phyloP scores from a whole-genome alignment of 2,113 vertebrate species.

The Corythornis madagascariensis region DNA sequence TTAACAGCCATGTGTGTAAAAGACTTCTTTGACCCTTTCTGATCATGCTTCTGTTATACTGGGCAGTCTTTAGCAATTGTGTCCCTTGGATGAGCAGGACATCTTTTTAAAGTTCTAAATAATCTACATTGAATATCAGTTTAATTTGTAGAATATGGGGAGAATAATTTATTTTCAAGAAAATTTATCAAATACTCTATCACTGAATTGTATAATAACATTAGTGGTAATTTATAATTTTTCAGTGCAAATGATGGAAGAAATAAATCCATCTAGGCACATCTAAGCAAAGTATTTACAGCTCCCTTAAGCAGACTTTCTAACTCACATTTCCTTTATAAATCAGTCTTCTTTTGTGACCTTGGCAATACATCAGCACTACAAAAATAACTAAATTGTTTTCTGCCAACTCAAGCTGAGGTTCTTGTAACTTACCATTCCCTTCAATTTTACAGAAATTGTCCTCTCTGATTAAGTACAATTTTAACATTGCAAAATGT shows the following conservation, averaged over 20 bases:
- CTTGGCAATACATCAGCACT: conserved; percentile 5
- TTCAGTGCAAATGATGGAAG: conserved; percentile 13
- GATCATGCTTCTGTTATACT: background rate
- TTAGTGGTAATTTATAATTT: conserved; percentile 38
- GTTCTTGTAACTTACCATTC: conserved; percentile 22
- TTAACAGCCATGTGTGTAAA: background rate
- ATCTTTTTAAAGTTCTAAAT: background rate
- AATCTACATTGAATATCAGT: background rate
- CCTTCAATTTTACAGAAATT: conserved; percentile 32
- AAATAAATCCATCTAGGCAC: conserved; percentile 55
- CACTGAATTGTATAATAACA: conserved; percentile 27
- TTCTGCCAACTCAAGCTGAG: conserved; percentile 15
- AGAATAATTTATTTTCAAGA: conserved; percentile 3
- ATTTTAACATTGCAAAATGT: background rate
- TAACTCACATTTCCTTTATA: conserved; percentile 19
- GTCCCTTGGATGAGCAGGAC: background rate
- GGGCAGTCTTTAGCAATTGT: background rate
- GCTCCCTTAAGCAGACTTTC: conserved; percentile 26
- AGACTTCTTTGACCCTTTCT: background rate
- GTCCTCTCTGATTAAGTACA: background rate
- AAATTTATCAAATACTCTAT: conserved; percentile 17
- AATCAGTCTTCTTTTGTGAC: conserved; percentile 54
- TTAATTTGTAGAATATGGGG: background rate
- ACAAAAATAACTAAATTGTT: conserved; percentile 48
- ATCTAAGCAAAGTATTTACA: conserved; percentile 34